Base-by-base conservation (phyloP, 1,140 invertebrate genomes). In the Halyomorpha halys region DNA sequence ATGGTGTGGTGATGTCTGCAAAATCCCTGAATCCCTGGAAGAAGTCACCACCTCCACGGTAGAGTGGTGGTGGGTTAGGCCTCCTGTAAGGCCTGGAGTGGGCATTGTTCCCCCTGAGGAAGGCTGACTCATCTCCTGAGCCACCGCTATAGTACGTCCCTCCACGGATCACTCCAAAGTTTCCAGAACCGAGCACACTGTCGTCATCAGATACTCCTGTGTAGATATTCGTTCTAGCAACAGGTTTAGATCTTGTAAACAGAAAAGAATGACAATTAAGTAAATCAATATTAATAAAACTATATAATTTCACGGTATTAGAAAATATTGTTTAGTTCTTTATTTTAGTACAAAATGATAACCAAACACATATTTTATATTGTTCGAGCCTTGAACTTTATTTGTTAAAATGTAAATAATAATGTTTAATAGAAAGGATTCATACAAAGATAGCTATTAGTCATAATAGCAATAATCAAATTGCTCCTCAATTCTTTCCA, bases 21-120 rank as follows among this genome's bases (percentile, higher is more conserved):
- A 92, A 92, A 70, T 92, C 90, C 66, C 87, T 81, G 76, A 92
- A 92, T 71, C 91, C 90, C 4, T 88, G 87, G 70, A 92, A 92
- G 70, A 88, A 87, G 69, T 89, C 84, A 15, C 68, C 71, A 5
- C 70, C 70, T 27, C 68, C 64, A 16, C 68, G 65, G 67, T 67
- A 71, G 19, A 66, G 51, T 16, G 76, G 75, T 66, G 78, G 78
- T 0, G 78, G 76, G 44, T 79, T 78, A 59, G 74, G 75, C 61
- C 75, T 80, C 53, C 80, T 80, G 11, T 77, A 74, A 3, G 81
- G 78, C 60, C 85, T 75, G 2, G 82, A 82, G 66, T 84, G 83
- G 0, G 82, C 82, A 44, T 85, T 85, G 53, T 84, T 82, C 60
- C 68, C 63, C 21, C 63, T 64, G 69, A 87, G 87, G 68, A 81